These are phyloP conservation scores for pig (Sus scrofa) DNA, from an alignment of 2,113 vertebrate genomes.

Conservation along the genomic window DNA sequence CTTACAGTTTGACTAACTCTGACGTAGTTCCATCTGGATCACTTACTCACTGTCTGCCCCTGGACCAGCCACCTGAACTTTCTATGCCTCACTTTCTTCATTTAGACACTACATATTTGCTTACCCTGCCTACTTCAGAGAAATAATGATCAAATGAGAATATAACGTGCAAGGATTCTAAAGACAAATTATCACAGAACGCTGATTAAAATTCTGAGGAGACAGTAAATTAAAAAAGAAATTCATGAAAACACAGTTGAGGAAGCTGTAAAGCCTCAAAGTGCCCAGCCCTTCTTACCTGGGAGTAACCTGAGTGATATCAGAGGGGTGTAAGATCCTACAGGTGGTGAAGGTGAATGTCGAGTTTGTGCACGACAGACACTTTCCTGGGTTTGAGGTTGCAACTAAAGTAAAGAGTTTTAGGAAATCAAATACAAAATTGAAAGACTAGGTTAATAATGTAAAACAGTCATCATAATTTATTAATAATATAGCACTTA, in stretches of 20 bases:
- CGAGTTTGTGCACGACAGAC: slow-evolving; percentile 95
- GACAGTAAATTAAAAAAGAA: slow-evolving; percentile 13
- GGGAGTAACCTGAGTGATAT: slow-evolving; percentile 95
- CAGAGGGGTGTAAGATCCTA: slow-evolving; percentile 96
- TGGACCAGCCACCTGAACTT: background rate
- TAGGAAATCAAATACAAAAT: slow-evolving; percentile 69
- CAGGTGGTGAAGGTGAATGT: slow-evolving; percentile 99
- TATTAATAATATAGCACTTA: slow-evolving; percentile 27
- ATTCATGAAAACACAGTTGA: background rate
- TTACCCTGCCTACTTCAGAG: background rate
- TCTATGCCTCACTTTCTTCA: background rate
- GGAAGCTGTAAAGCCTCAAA: background rate
- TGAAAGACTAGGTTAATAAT: slow-evolving; percentile 64
- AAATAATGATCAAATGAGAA: slow-evolving; percentile 26
- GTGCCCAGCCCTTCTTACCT: slow-evolving; percentile 88
- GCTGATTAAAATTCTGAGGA: slow-evolving; percentile 42
- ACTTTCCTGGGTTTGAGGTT: slow-evolving; percentile 96
- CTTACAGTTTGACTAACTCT: background rate
- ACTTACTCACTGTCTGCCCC: background rate
- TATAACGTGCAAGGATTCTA: slow-evolving; percentile 26
- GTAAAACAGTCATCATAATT: slow-evolving; percentile 35
- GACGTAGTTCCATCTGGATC: background rate
- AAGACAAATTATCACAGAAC: slow-evolving; percentile 32
- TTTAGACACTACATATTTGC: background rate
- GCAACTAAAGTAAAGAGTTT: slow-evolving; percentile 78